phyloP scores from a whole-genome alignment of 2,888 invertebrate species.

The Tetrapedia diversipes region DNA sequence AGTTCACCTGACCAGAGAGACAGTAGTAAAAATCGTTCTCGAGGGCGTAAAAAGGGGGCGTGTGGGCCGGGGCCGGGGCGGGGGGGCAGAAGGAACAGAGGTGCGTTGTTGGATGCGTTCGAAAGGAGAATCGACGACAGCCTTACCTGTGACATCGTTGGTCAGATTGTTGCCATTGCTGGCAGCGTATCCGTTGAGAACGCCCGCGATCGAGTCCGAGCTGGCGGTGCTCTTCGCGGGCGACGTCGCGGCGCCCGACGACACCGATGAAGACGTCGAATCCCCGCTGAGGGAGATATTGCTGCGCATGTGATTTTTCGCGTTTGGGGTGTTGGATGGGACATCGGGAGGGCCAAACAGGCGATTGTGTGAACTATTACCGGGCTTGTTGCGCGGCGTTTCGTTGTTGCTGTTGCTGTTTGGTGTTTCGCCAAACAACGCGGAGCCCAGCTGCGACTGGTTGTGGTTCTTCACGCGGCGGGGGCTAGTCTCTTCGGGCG shows the following conservation, averaged over 20 bases:
- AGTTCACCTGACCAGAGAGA: slow-evolving; percentile 46
- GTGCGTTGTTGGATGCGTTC: slow-evolving; percentile 23
- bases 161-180: slow-evolving; percentile 73
- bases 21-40: slow-evolving; percentile 1
- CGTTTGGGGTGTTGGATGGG: slow-evolving; percentile 84
- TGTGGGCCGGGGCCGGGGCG: too few species aligned
- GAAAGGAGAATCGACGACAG: slow-evolving; percentile 34
- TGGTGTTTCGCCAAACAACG: slow-evolving; percentile 78
- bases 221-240: slow-evolving; percentile 71
- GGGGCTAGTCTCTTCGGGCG: slow-evolving; percentile 77
- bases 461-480: slow-evolving; percentile 80
- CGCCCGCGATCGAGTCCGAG: slow-evolving; percentile 66
- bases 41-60: too few species aligned
- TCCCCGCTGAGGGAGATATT: slow-evolving; percentile 85
- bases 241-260: slow-evolving; percentile 67
- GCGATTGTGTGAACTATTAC: slow-evolving; percentile 86
- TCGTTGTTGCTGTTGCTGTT: slow-evolving; percentile 78
- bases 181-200: slow-evolving; percentile 74
- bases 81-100: too few species aligned
- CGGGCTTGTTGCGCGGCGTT: slow-evolving; percentile 82
- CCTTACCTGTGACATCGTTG: slow-evolving; percentile 75
- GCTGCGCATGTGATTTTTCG: slow-evolving; percentile 86
- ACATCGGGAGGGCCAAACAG: slow-evolving; percentile 85
- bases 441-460: slow-evolving; percentile 77
- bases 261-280: slow-evolving; percentile 72